Conservation (phyloP, 2,888 invertebrate genomes). For the Venusia cambrica region DNA sequence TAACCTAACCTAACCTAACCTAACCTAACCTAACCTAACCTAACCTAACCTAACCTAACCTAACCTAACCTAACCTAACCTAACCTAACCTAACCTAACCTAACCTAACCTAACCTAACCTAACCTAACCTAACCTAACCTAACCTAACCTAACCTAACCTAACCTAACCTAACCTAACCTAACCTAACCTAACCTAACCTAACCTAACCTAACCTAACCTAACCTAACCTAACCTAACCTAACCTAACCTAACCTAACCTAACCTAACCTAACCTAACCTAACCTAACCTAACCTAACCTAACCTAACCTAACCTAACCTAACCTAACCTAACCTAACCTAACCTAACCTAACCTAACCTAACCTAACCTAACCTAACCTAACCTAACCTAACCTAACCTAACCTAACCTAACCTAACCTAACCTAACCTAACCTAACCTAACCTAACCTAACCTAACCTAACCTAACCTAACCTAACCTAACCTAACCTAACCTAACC, state of each 20-base stretch:
- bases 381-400: slow-evolving; percentile 23
- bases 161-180: slow-evolving; percentile 17
- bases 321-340: slow-evolving; percentile 28
- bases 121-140: slow-evolving; percentile 24
- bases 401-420: slow-evolving; percentile 19
- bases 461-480: slow-evolving; percentile 24
- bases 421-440: slow-evolving; percentile 25
- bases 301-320: slow-evolving; percentile 28
- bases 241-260: slow-evolving; percentile 25
- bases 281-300: slow-evolving; percentile 28
- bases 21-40: slow-evolving; percentile 22
- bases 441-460: too few species aligned
- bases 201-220: slow-evolving; percentile 14
- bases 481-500: too few species aligned
- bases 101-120: slow-evolving; percentile 23
- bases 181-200: slow-evolving; percentile 19
- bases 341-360: slow-evolving; percentile 29
- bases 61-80: slow-evolving; percentile 18
- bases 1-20: slow-evolving; percentile 25
- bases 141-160: slow-evolving; percentile 15
- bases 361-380: slow-evolving; percentile 27
- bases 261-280: slow-evolving; percentile 26
- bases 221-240: slow-evolving; percentile 17
- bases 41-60: slow-evolving; percentile 22
- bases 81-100: slow-evolving; percentile 18